These are phyloP conservation scores for Corvus moneduloides DNA, from an alignment of 2,113 vertebrate species.

Conservation along the genomic window DNA sequence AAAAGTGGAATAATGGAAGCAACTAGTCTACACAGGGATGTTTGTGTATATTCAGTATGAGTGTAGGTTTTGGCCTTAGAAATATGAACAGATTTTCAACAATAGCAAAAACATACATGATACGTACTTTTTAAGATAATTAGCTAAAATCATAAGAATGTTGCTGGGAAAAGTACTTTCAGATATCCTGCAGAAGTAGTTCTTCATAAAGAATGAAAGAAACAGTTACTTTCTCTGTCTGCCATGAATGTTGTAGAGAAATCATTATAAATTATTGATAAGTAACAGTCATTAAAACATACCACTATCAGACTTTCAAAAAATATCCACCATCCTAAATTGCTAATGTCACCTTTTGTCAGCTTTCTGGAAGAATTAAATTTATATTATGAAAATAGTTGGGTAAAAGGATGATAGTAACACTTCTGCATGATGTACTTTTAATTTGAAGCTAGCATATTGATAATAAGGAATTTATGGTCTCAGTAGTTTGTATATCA, in stretches of 20 bases:
- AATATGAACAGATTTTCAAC: neutral
- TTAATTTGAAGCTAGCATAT: neutral
- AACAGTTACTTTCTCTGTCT: neutral
- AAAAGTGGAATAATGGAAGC: neutral
- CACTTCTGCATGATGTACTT: neutral
- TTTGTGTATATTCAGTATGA: rapidly evolving
- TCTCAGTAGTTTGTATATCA: neutral
- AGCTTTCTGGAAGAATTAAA: neutral
- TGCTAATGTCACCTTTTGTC: neutral
- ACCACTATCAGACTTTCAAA: neutral
- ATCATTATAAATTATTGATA: neutral
- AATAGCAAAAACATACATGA: neutral
- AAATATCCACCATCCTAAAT: neutral
- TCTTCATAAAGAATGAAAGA: neutral
- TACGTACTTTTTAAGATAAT: too few relatives aligned
- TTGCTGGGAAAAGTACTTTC: neutral
- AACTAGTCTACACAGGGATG: neutral
- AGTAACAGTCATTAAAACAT: neutral
- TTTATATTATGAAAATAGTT: rapidly evolving
- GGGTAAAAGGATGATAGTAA: neutral
- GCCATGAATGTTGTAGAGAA: neutral
- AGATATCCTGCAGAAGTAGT: neutral
- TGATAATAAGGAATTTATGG: neutral
- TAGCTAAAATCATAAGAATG: neutral
- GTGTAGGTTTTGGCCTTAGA: neutral